phyloP scores from a whole-genome alignment of 1,140 invertebrate genomes.

The Drosophila bocki region DNA sequence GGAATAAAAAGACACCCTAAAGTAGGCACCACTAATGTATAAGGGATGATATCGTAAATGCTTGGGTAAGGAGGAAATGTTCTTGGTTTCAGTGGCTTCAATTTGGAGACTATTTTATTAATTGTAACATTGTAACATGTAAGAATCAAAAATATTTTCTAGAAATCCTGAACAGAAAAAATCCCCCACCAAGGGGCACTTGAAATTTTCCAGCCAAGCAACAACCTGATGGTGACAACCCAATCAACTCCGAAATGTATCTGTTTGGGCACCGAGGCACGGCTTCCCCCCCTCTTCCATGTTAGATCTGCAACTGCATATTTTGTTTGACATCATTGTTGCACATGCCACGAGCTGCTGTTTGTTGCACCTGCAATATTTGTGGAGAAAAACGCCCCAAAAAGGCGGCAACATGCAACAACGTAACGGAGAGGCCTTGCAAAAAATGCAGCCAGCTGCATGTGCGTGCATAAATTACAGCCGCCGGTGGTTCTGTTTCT shows the following conservation, averaged over 20 bases:
- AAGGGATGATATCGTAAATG: no score
- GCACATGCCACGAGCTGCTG: constrained; percentile 53
- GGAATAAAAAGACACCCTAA: not conserved
- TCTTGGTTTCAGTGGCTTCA: not conserved
- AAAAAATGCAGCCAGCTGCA: constrained; percentile 66
- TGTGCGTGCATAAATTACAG: constrained; percentile 65
- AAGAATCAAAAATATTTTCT: no score
- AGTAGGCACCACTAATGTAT: not conserved
- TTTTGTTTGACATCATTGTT: constrained; percentile 64
- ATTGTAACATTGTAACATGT: no score
- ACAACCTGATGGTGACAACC: constrained; percentile 32
- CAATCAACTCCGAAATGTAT: constrained; percentile 28
- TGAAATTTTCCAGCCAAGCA: not conserved
- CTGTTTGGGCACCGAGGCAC: constrained; percentile 14
- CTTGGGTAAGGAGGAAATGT: no score
- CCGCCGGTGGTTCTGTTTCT: constrained; percentile 31
- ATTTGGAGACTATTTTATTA: not conserved
- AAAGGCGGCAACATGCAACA: constrained; percentile 58
- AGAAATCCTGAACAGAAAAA: not conserved
- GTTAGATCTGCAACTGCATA: constrained; percentile 46
- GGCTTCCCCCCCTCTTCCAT: not conserved
- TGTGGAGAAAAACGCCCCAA: constrained; percentile 35
- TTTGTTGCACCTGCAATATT: constrained; percentile 48
- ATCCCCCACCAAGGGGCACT: not conserved
- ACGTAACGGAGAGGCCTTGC: constrained; percentile 33